Evolutionary conservation across 2,797 vertebrate species (phyloP), one percentile per base, ranked within the genome.

Genomic region (Emydoidea blandingii): DNA sequence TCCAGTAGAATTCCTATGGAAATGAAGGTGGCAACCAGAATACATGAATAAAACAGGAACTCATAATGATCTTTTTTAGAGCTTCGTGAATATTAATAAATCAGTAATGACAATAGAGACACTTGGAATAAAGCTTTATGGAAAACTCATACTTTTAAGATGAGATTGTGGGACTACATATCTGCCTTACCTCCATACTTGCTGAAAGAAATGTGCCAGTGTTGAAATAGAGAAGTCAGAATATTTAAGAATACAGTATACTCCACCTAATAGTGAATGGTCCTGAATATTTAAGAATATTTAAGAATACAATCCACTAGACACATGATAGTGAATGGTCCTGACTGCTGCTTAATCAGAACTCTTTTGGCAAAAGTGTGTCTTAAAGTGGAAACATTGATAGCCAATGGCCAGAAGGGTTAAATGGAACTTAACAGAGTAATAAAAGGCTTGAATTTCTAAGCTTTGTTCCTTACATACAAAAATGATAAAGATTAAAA

Each of bases 61-160:
- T 97, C 87, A 85, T 96, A 90, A 49, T 19, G 47, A 52, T 93
- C 79, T 94, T 79, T 91, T 97, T 96, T 93, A 92, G 57, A 90
- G 94, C 74, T 87, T 68, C 80, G 57, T 27, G 56, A 91, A 85
- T 91, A 82, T 53, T 25, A 85, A 79, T 80, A 91, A 90, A 92
- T 92, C 79, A 86, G 7, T 94, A 96, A 90, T 3, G 85, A 90
- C 94, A 97, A 2, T 78, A 27, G 84, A 90, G 50, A 83, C 8
- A 8, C 82, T 94, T 79, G 54, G 34, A 96, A 82, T 86, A 41
- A 88, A 94, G 79, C 57, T 41, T 90, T 93, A 59, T 87, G 81
- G 31, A 29, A 96, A 79, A 50, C 23, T n/a, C 82, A n/a, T 37
- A 31, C n/a, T 81, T 91, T 72, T 29, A n/a, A 91, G 87, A 76